phyloP scores from a whole-genome alignment of 2,888 invertebrate species.

The Eugnorisma glareosa region DNA sequence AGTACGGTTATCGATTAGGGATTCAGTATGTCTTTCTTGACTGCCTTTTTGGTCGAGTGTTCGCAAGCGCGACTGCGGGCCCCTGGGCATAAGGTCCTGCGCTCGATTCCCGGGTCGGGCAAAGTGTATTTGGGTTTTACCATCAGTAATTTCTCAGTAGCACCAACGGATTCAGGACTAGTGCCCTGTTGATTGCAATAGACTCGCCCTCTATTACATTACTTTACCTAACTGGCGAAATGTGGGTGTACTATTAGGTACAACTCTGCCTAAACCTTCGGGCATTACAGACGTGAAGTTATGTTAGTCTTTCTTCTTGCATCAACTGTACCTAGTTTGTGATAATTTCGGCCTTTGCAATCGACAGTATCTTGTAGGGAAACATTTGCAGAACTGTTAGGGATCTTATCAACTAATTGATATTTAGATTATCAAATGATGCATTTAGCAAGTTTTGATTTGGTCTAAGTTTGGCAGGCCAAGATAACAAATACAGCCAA shows the following conservation, averaged over 20 bases:
- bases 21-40: neutral
- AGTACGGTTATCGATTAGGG: too few relatives aligned
- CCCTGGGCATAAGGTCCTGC: too few relatives aligned
- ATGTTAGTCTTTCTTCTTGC: neutral
- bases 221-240: neutral
- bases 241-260: neutral
- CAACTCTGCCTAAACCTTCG: neutral
- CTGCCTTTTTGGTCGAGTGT: too few relatives aligned
- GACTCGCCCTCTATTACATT: too few relatives aligned
- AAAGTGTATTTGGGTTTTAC: neutral
- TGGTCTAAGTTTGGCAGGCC: neutral
- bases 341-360: slow-evolving; percentile 2
- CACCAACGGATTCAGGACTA: neutral
- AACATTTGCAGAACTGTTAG: neutral
- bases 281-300: neutral
- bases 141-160: neutral
- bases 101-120: neutral
- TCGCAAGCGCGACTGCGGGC: too few relatives aligned
- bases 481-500: neutral
- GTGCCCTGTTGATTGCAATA: neutral
- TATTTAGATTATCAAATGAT: neutral
- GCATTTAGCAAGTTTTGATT: neutral
- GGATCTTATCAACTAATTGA: slow-evolving; percentile 20
- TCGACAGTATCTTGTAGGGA: neutral
- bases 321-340: neutral